These are phyloP conservation scores for Trididemnum clinides DNA, from an alignment of 23 tunicate genomes.

Conservation along the genomic window DNA sequence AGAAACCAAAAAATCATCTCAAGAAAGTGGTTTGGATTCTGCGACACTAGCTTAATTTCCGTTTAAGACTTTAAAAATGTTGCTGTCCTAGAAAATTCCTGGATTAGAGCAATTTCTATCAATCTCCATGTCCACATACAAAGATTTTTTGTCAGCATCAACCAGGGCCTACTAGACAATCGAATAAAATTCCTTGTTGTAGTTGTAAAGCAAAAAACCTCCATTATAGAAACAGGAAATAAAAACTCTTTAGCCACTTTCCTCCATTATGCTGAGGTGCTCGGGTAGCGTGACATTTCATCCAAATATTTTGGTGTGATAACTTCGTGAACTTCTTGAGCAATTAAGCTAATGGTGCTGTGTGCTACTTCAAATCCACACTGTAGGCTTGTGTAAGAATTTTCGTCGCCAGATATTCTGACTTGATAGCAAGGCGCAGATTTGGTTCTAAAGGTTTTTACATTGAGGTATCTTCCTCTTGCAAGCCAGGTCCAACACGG, in stretches of 20 bases:
- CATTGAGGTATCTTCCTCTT: not conserved
- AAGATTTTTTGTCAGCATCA: too few species aligned
- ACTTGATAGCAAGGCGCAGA: not conserved
- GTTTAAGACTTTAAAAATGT: too few species aligned
- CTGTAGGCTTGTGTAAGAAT: not conserved
- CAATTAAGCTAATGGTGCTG: not conserved
- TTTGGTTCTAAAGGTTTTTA: not conserved
- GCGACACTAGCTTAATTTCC: too few species aligned
- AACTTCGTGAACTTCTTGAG: not conserved
- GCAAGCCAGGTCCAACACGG: not conserved
- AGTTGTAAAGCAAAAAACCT: too few species aligned
- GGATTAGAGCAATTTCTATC: too few species aligned
- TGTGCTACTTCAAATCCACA: not conserved
- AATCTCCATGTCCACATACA: too few species aligned
- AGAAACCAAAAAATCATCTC: too few species aligned
- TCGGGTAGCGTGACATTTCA: not conserved
- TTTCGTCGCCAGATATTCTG: not conserved
- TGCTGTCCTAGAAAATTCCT: too few species aligned
- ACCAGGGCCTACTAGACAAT: too few species aligned
- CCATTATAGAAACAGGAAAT: too few species aligned
- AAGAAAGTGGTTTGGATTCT: too few species aligned
- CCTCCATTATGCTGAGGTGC: not conserved
- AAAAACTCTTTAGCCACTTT: not conserved
- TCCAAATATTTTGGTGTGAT: not conserved
- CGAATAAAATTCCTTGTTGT: too few species aligned